phyloP scores from a whole-genome alignment of 1,140 invertebrate species.

The Dreissena polymorpha region DNA sequence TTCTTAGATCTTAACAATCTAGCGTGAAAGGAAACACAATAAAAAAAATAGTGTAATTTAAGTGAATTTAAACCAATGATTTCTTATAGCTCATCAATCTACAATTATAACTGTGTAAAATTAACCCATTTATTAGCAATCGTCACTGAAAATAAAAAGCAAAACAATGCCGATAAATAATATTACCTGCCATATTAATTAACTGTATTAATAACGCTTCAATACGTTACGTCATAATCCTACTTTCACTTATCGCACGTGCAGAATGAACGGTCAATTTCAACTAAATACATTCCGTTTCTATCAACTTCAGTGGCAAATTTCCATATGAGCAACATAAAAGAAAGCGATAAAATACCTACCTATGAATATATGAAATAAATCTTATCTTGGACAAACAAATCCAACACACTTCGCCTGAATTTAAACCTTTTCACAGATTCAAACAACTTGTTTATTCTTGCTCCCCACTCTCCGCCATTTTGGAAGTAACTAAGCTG shows the following conservation, averaged over 20 bases:
- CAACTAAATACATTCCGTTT: neutral
- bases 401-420: slow-evolving; percentile 47
- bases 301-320: slow-evolving; percentile 24
- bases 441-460: slow-evolving; percentile 49
- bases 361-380: slow-evolving; percentile 36
- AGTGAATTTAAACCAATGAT: too few relatives aligned
- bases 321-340: neutral
- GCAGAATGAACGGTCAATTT: slow-evolving; percentile 45
- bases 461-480: slow-evolving; percentile 49
- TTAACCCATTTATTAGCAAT: too few relatives aligned
- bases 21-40: too few relatives aligned
- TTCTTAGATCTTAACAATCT: too few relatives aligned
- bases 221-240: slow-evolving; percentile 19
- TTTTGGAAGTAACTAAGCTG: slow-evolving; percentile 40
- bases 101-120: too few relatives aligned
- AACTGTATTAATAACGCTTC: too few relatives aligned
- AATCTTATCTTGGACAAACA: slow-evolving; percentile 52
- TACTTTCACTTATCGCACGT: slow-evolving; percentile 57
- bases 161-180: too few relatives aligned
- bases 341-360: slow-evolving; percentile 18
- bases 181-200: too few relatives aligned
- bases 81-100: too few relatives aligned
- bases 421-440: slow-evolving; percentile 33
- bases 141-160: too few relatives aligned
- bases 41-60: too few relatives aligned